Conservation (phyloP, 2,888 invertebrate genomes). For the Taphrorychus bicolor region DNA sequence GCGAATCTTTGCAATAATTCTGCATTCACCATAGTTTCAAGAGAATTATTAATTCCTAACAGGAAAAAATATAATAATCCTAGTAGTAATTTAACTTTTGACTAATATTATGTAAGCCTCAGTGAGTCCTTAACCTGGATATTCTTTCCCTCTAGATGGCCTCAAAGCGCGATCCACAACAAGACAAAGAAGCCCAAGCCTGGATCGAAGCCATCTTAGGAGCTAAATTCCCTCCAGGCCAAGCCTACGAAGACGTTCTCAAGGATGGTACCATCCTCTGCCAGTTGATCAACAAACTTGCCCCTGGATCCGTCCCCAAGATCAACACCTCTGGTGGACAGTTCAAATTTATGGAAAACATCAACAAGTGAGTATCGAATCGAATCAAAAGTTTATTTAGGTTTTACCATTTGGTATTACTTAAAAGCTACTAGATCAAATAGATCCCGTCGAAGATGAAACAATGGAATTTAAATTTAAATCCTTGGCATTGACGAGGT, state of each 20-base stretch:
- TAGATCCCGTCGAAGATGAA: not conserved
- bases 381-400: no score
- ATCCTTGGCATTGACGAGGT: not conserved
- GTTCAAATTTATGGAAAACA: slow-evolving; percentile 99
- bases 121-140: no score
- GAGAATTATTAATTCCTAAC: no score
- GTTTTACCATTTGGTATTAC: no score
- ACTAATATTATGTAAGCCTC: no score
- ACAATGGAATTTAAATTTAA: slow-evolving; percentile 9
- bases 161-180: slow-evolving; percentile 80
- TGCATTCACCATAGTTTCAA: no score
- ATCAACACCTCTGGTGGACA: slow-evolving; percentile 95
- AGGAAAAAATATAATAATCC: no score
- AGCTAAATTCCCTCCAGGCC: slow-evolving; percentile 84
- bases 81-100: no score
- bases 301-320: slow-evolving; percentile 87
- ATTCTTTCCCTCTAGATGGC: slow-evolving; percentile 77
- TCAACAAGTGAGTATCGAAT: slow-evolving; percentile 83
- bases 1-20: no score
- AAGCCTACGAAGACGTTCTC: slow-evolving; percentile 86
- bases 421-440: no score
- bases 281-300: slow-evolving; percentile 91
- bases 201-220: slow-evolving; percentile 92
- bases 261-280: slow-evolving; percentile 93
- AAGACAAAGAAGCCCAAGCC: slow-evolving; percentile 87